Conservation (phyloP, 2,797 vertebrate species). For the Toxotes lorentzi region DNA sequence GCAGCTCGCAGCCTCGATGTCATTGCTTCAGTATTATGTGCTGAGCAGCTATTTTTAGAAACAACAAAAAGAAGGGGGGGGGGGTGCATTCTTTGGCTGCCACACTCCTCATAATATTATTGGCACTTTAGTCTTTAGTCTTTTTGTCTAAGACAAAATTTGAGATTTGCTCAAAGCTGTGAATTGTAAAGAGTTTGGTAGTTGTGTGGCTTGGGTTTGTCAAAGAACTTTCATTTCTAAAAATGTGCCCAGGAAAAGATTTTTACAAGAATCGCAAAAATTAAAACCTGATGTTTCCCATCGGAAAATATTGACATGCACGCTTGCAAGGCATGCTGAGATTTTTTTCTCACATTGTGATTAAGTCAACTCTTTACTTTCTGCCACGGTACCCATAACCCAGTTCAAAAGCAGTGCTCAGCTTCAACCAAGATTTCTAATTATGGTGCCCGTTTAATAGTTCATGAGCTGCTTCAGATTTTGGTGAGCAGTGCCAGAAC, state of each 20-base stretch:
- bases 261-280: constrained; percentile 32
- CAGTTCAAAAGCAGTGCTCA: constrained; percentile 22
- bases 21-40: neutral
- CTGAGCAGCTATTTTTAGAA: constrained; percentile 1
- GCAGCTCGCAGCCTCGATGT: neutral
- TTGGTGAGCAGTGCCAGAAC: constrained; percentile 19
- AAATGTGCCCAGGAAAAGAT: constrained; percentile 31
- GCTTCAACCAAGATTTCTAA: constrained; percentile 23
- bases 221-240: constrained; percentile 57
- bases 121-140: constrained; percentile 10
- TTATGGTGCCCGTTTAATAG: constrained; percentile 29
- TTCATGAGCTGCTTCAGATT: constrained; percentile 41
- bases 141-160: constrained; percentile 51
- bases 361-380: constrained; percentile 1
- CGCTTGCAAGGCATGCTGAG: neutral
- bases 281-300: constrained; percentile 36
- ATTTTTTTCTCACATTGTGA: neutral
- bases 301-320: constrained; percentile 17
- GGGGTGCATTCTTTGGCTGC: neutral
- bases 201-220: constrained; percentile 46
- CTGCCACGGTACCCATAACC: constrained; percentile 4
- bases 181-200: constrained; percentile 41
- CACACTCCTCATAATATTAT: constrained; percentile 9
- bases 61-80: neutral
- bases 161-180: constrained; percentile 53